Percentiles rank a stretch among this genome's conserved stretches.
Conservation (phyloP, 2,797 vertebrate genomes). For the Martes flavigula region DNA sequence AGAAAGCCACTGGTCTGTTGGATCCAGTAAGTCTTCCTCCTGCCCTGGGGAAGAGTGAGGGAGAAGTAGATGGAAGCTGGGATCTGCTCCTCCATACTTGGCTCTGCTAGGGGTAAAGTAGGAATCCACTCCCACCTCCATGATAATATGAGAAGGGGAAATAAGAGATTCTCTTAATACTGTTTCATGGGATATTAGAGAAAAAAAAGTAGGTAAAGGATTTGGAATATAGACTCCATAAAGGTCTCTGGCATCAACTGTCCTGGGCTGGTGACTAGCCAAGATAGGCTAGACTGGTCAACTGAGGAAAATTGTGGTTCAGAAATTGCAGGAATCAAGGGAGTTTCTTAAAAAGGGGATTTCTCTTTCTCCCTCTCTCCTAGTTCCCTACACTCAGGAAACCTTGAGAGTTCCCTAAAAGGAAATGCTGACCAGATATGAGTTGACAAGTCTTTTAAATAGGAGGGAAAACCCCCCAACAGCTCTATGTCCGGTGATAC, state of each 20-base stretch:
- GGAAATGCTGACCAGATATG: constrained; percentile 54
- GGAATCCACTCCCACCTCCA: neutral
- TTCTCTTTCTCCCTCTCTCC: constrained; percentile 16
- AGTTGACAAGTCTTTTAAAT: neutral
- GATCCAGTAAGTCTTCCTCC: neutral
- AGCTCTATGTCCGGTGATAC: neutral
- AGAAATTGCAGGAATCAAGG: constrained; percentile 24
- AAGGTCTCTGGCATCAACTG: neutral
- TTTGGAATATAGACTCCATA: neutral
- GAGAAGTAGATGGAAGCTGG: neutral
- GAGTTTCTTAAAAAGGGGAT: constrained; percentile 49
- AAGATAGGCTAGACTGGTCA: neutral
- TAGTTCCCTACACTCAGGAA: constrained; percentile 53
- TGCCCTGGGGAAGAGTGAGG: neutral
- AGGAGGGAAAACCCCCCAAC: neutral
- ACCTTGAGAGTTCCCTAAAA: constrained; percentile 42
- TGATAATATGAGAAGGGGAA: neutral
- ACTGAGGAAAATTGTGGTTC: constrained; percentile 50
- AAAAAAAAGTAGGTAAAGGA: neutral
- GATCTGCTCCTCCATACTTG: neutral
- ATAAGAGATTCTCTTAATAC: neutral
- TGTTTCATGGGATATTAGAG: neutral
- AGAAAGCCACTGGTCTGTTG: neutral
- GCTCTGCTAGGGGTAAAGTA: too few relatives aligned
- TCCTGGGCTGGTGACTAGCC: neutral